phyloP scores from a whole-genome alignment of 2,797 vertebrate species.

The Odontamblyopus rebecca region DNA sequence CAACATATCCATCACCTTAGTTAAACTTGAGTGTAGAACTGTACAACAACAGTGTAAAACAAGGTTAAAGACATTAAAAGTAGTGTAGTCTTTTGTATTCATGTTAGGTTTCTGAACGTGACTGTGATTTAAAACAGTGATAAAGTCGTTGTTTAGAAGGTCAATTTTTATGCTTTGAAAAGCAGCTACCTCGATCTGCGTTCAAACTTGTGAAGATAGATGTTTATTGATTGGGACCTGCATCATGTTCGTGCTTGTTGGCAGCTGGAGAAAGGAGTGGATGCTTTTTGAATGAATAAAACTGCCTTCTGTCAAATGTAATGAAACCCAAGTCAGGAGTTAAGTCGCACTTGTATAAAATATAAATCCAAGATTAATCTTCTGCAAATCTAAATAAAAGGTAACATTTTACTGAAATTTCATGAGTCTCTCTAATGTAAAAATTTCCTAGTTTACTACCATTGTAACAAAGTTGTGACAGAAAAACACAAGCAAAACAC shows the following conservation, averaged over 20 bases:
- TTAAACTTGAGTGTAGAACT: background rate
- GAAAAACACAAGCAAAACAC: background rate
- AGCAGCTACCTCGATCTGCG: slow-evolving; percentile 11
- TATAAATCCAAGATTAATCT: background rate
- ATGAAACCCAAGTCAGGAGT: background rate
- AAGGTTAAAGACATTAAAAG: slow-evolving; percentile 1
- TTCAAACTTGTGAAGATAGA: slow-evolving; percentile 29
- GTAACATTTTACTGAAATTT: background rate
- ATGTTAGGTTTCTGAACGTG: slow-evolving; percentile 24
- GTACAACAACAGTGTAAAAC: slow-evolving; percentile 32
- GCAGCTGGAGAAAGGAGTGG: slow-evolving; percentile 3
- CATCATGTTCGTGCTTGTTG: slow-evolving; percentile 20
- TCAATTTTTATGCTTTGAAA: slow-evolving; percentile 41
- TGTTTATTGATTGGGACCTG: slow-evolving; percentile 39
- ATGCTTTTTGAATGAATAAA: slow-evolving; percentile 25
- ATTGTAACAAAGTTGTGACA: background rate
- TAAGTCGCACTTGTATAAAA: background rate
- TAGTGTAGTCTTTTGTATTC: slow-evolving; percentile 23
- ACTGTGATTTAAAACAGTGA: slow-evolving; percentile 53
- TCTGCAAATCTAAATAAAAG: background rate
- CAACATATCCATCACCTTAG: background rate
- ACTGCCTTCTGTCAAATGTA: slow-evolving; percentile 24
- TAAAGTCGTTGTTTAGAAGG: slow-evolving; percentile 51
- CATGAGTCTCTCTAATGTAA: background rate
- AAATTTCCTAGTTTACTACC: background rate